A percentile compares a stretch with the other conserved stretches of the same genome.
phyloP scores from a whole-genome alignment of 2,113 vertebrate genomes.

The Chionodraco myersi region DNA sequence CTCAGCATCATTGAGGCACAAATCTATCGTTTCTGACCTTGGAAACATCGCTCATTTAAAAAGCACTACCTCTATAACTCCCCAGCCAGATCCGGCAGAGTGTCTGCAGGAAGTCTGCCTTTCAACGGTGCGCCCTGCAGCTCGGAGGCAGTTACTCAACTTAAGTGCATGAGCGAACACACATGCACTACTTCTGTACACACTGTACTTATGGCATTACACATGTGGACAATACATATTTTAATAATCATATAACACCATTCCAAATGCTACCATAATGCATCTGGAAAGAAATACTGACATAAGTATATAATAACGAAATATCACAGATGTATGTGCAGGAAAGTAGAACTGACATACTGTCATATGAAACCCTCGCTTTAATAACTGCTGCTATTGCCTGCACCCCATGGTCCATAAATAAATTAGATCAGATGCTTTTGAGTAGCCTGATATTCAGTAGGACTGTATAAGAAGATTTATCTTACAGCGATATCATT shows the following conservation, averaged over 20 bases:
- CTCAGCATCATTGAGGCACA: not conserved
- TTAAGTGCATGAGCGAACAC: not conserved
- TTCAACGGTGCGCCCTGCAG: not conserved
- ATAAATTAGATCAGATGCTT: constrained; percentile 15
- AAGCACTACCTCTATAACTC: not conserved
- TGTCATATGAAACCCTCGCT: too few species aligned
- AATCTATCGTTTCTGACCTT: not conserved
- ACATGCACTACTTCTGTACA: not conserved
- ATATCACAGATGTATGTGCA: too few species aligned
- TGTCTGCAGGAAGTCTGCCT: not conserved
- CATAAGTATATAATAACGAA: not conserved
- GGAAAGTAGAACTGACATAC: too few species aligned
- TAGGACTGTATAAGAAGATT: constrained; percentile 5
- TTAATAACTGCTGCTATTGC: not conserved
- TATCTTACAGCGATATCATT: constrained; percentile 12
- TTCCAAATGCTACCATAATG: not conserved
- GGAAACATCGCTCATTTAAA: not conserved
- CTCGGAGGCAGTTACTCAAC: not conserved
- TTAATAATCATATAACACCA: not conserved
- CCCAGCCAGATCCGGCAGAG: not conserved
- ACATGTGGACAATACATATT: not conserved
- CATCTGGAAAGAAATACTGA: not conserved
- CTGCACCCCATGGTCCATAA: not conserved
- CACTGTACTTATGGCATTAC: not conserved
- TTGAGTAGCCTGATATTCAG: not conserved